Evolutionary conservation across 2,797 vertebrate genomes (phyloP).

Genomic region (Chromobotia macracanthus): DNA sequence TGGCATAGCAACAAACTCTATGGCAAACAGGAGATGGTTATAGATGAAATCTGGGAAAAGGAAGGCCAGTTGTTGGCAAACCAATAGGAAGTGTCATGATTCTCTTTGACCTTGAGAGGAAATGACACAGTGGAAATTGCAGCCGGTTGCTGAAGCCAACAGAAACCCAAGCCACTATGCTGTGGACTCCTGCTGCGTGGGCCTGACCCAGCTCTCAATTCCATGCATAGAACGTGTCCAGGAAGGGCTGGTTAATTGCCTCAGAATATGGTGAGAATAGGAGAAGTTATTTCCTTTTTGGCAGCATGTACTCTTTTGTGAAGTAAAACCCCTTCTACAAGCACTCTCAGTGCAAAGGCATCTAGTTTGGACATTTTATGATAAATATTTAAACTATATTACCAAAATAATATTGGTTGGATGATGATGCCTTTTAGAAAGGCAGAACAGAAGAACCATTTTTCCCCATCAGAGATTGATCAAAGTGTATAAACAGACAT

Average conservation of each 20-base stretch:
- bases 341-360: neutral
- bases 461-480: constrained; percentile 57
- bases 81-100: constrained; percentile 74
- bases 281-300: constrained; percentile 41
- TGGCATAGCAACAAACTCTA: constrained; percentile 56
- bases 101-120: constrained; percentile 73
- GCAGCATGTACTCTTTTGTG: constrained; percentile 18
- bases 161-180: constrained; percentile 27
- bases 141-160: constrained; percentile 46
- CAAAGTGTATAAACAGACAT: constrained; percentile 63
- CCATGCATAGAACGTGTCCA: constrained; percentile 55
- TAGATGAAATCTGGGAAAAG: constrained; percentile 62
- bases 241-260: constrained; percentile 55
- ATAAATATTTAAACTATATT: neutral
- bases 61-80: constrained; percentile 67
- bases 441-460: constrained; percentile 44
- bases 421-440: constrained; percentile 35
- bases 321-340: neutral
- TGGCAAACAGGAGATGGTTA: constrained; percentile 56
- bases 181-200: constrained; percentile 27
- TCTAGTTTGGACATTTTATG: neutral
- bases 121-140: constrained; percentile 75
- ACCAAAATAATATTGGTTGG: constrained; percentile 21
- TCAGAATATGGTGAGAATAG: constrained; percentile 49
- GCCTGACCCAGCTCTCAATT: constrained; percentile 27